These are phyloP conservation scores for Scopus umbretta DNA, from an alignment of 2,113 vertebrate genomes.

Conservation along the genomic window DNA sequence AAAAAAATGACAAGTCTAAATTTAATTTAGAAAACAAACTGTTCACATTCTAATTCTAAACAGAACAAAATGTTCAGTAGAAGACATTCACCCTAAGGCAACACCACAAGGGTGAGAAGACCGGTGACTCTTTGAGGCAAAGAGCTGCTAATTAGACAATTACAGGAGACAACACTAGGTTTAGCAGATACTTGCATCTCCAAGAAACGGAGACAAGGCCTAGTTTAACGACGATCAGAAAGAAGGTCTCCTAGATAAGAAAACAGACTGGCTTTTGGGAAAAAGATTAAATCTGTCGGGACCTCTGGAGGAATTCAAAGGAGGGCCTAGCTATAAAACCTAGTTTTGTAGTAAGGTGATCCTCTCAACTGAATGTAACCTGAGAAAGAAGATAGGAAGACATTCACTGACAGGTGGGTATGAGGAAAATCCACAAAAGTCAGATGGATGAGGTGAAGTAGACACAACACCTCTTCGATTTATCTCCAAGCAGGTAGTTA, in stretches of 20 bases:
- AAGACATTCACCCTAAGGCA: background rate
- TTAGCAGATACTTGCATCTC: background rate
- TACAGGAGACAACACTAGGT: background rate
- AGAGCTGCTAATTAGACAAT: background rate
- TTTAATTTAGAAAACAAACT: background rate
- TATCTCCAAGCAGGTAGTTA: background rate
- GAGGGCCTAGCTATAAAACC: background rate
- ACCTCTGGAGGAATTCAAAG: background rate
- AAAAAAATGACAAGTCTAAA: rapidly evolving
- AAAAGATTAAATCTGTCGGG: background rate
- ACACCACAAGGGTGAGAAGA: background rate
- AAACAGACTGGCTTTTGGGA: background rate
- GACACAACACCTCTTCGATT: rapidly evolving
- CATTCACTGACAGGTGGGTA: background rate
- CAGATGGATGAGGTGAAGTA: rapidly evolving
- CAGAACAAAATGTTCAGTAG: background rate
- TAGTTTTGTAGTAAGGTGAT: background rate
- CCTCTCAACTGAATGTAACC: background rate
- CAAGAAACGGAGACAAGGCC: background rate
- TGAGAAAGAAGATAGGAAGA: background rate
- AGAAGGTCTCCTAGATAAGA: background rate
- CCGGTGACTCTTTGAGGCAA: background rate
- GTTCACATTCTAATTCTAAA: background rate
- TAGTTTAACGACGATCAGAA: background rate
- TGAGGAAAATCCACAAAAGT: background rate